Base-by-base conservation (phyloP, 2,797 vertebrate species). In the Pseudomugil tenellus region DNA sequence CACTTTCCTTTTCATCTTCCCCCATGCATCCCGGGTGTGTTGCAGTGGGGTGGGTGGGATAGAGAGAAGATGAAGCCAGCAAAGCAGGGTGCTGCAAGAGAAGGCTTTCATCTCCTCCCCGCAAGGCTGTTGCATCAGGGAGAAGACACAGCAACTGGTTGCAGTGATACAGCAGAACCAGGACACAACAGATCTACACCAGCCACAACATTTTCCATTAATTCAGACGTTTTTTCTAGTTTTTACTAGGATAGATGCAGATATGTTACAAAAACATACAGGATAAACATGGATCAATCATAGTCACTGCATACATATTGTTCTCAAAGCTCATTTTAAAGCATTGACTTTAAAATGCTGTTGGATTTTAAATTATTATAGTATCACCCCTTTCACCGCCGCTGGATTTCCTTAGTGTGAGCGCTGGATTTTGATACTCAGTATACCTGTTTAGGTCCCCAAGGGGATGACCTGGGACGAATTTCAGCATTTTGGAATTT, bases 101-200 rank as follows among this genome's bases (percentile, higher is more conserved):
- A 71, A 73, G 21, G n/a, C 85, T 88, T 86, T 91, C 79, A 88
- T 86, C 86, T 79, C 29, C 54, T 29, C 77, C 79, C 72, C 72
- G 74, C 67, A 59, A 79, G 61, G 48, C 37, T 60, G 74, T 19
- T 73, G 70, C 49, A 76, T 76, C 55, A 41, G 32, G 57, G 53
- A 73, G 60, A 23, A 29, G 63, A 60, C 58, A 51, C 58, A 19
- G 57, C 17, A 31, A 78, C 64, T 1, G 48, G 69, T 39, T 67
- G 69, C 69, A 63, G 69, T 53, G 77, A 85, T 58, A 41, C 76
- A 69, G 49, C 58, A 80, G 49, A 74, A 58, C 34, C 26, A 31
- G 57, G 25, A 26, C 51, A 67, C 41, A 4, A 3, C 13, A 7
- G 6, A 63, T 7, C 6, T 37, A 21, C 7, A 11, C 28, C 71